Evolutionary conservation across 2,888 invertebrate species (phyloP), one percentile per base, ranked within the genome.

Genomic region (Galerucella nymphaeae): DNA sequence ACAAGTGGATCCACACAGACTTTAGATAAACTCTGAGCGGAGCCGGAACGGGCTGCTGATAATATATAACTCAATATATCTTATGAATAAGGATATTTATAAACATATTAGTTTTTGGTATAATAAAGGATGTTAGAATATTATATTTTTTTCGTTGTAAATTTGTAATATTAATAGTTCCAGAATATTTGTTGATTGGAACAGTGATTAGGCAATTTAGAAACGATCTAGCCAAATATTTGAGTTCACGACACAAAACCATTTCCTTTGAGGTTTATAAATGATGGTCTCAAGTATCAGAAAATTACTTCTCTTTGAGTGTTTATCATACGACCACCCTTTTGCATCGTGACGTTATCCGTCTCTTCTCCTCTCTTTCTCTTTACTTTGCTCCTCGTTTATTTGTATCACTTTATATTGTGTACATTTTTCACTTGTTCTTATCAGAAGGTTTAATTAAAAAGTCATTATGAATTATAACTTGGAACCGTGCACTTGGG

Each of bases 401-500:
- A 75, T 72, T 72, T 75, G 72, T 75, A 75, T 75, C 75, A 72
- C 76, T 81, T 80, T 75, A 77, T 78, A 78, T 78, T 80, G 79
- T 79, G 79, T 78, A 79, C 82, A 82, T 82, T 81, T 81, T 82
- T 82, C 80, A 81, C 80, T 79, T 76, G 79, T 72, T 73, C 77
- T 79, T 82, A 80, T 81, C 82, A 75, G 76, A 76, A 79, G 76
- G 76, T 80, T 82, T 82, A 82, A 82, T 82, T 82, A 75, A 81
- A 82, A 81, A 81, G 81, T 82, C 82, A 79, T 82, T 81, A 82
- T 81, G 81, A 82, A 81, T 80, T 82, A 81, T 80, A 79, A 80
- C 80, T 79, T 79, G 70, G 74, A 76, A 77, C 75, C 73, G 79
- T 72, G 79, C 78, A 77, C 76, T 72, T 58, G 72, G 70, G 70